phyloP scores from a whole-genome alignment of 2,113 vertebrate genomes.

The Neotoma lepida region DNA sequence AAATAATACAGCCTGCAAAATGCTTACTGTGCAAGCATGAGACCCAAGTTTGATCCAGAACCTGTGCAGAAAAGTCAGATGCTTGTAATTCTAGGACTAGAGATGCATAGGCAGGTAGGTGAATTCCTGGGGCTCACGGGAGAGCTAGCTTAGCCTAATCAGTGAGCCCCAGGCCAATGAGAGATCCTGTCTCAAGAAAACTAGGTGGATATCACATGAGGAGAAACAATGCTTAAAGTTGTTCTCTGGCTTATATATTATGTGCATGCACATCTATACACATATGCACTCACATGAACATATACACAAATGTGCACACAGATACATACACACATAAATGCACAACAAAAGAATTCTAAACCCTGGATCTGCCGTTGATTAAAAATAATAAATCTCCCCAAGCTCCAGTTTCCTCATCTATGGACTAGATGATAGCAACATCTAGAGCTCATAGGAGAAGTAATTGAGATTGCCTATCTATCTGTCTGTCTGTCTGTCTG shows the following conservation, averaged over 20 bases:
- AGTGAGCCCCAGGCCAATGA: too few relatives aligned
- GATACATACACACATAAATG: neutral
- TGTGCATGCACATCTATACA: neutral
- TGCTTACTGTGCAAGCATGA: neutral
- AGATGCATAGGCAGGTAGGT: too few relatives aligned
- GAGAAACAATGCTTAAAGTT: neutral
- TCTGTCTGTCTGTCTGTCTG: neutral
- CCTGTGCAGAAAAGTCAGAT: neutral
- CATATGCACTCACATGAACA: neutral
- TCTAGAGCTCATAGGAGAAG: slow-evolving; percentile 2
- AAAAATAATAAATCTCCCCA: neutral
- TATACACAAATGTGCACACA: neutral
- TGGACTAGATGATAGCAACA: neutral
- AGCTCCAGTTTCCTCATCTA: neutral
- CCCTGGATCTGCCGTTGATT: neutral
- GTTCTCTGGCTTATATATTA: too few relatives aligned
- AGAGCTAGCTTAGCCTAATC: neutral
- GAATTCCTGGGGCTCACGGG: neutral
- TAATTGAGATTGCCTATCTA: neutral
- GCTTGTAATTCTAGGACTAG: neutral
- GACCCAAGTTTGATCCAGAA: neutral
- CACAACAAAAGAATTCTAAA: neutral
- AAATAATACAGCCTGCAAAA: too few relatives aligned
- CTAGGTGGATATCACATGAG: too few relatives aligned
- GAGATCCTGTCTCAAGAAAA: neutral